These are phyloP conservation scores for Physeter macrocephalus DNA, from an alignment of 2,113 vertebrate genomes.

Conservation along the genomic window DNA sequence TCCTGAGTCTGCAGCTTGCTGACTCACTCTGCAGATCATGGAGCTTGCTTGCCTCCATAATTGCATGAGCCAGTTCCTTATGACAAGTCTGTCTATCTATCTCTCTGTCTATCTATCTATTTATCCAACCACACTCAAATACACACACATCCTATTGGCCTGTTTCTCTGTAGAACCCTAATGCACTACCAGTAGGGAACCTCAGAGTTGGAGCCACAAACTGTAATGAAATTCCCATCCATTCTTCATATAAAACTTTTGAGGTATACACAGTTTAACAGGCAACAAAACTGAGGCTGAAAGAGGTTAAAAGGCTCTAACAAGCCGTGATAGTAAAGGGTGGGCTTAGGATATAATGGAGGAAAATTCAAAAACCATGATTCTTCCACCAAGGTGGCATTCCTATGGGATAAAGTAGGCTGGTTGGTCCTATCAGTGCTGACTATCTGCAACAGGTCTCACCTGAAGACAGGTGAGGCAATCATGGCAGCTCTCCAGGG, in stretches of 20 bases:
- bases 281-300: neutral
- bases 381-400: neutral
- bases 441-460: neutral
- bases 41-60: neutral
- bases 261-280: neutral
- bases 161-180: neutral
- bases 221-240: neutral
- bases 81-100: neutral
- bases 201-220: neutral
- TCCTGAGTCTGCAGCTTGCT: neutral
- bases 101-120: neutral
- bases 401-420: neutral
- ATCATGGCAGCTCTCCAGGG: neutral
- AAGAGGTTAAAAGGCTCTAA: neutral
- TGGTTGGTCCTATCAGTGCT: no score
- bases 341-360: neutral
- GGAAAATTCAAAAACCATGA: neutral
- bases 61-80: neutral
- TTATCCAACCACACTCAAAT: neutral
- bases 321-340: neutral
- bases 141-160: neutral
- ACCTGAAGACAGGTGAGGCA: neutral
- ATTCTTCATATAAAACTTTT: neutral
- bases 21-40: neutral
- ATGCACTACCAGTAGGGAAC: neutral